A percentile compares a stretch with the other conserved stretches of the same genome.
Evolutionary conservation across 2,797 vertebrate genomes (phyloP).

Genomic region (Zalophus californianus): DNA sequence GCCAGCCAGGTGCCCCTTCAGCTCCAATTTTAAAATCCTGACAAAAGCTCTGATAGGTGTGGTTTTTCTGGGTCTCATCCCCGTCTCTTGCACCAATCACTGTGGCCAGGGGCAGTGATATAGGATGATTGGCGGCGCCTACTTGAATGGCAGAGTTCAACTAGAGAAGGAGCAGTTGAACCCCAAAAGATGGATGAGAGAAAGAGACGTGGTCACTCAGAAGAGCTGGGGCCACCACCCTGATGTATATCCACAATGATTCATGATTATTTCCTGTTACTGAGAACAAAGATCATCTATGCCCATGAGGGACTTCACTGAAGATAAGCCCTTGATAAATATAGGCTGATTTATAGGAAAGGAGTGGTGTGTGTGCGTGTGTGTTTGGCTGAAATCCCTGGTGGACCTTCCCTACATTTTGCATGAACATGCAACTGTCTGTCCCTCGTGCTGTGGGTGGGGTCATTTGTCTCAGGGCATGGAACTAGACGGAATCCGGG

Average conservation of each 20-base stretch:
- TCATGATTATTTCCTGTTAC: background rate
- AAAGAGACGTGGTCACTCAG: background rate
- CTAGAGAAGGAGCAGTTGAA: background rate
- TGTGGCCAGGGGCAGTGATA: background rate
- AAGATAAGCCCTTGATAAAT: background rate
- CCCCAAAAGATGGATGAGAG: background rate
- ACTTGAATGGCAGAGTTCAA: background rate
- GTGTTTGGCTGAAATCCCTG: background rate
- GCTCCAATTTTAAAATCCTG: background rate
- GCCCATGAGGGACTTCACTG: rapidly evolving
- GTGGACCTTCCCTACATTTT: background rate
- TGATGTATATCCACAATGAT: rapidly evolving
- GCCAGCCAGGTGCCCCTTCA: background rate
- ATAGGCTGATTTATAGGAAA: background rate
- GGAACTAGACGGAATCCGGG: background rate
- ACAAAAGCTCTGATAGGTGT: background rate
- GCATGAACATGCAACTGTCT: background rate
- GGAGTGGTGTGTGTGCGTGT: background rate
- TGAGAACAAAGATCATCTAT: background rate
- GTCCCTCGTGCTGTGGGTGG: background rate
- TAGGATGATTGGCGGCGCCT: background rate
- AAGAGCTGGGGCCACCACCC: background rate
- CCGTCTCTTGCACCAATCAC: background rate
- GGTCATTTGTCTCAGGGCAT: background rate
- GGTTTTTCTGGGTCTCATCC: background rate